These are phyloP conservation scores for Dasyprocta punctata DNA, from an alignment of 2,113 vertebrate species.

Conservation along the genomic window DNA sequence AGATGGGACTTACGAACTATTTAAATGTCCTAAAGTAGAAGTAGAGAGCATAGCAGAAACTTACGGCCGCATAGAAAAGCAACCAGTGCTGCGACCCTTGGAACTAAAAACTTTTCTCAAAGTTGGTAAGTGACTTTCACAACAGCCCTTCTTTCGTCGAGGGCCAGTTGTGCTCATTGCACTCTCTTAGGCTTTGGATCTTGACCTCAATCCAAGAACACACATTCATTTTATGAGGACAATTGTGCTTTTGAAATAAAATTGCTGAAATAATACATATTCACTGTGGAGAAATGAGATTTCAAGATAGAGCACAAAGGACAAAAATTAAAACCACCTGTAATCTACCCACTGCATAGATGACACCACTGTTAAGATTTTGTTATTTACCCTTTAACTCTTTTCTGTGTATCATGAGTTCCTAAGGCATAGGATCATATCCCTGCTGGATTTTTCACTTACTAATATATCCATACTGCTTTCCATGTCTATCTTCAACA, in stretches of 20 bases:
- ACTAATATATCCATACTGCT: background rate
- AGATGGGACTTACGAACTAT: conserved; percentile 92
- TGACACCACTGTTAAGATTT: background rate
- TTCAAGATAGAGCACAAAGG: background rate
- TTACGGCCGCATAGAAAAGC: conserved; percentile 86
- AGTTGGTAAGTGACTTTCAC: conserved; percentile 89
- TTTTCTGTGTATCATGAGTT: conserved; percentile 4
- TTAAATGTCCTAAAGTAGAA: conserved; percentile 89
- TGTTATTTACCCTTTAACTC: background rate
- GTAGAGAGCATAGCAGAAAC: conserved; percentile 88
- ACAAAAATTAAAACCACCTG: background rate
- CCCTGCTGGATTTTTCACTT: background rate
- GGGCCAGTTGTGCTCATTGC: background rate
- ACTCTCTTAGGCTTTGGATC: conserved; percentile 26
- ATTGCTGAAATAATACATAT: background rate
- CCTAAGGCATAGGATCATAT: conserved; percentile 12
- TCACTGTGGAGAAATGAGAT: background rate
- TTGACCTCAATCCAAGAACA: conserved; percentile 46
- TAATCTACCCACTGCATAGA: background rate
- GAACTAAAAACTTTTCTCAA: conserved; percentile 95
- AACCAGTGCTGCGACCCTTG: conserved; percentile 91
- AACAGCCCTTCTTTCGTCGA: background rate
- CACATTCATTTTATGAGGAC: conserved; percentile 30
- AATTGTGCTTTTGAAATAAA: background rate
- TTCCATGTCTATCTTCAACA: background rate